Conservation (phyloP, 2,797 vertebrate species). For the Otolemur crassicaudatus region DNA sequence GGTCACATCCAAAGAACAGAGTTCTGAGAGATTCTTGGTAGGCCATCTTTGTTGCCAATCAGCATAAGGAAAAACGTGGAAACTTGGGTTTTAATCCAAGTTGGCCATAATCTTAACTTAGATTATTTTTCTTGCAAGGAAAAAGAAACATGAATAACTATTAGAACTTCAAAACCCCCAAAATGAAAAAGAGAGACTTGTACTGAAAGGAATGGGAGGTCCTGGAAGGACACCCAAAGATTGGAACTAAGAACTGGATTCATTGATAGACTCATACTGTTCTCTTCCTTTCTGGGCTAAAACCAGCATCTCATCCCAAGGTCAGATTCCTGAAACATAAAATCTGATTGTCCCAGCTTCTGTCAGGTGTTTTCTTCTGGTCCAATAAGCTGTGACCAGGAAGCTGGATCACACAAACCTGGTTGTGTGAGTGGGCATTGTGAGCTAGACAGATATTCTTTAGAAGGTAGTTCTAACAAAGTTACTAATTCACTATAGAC, state of each 20-base stretch:
- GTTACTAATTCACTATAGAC: neutral
- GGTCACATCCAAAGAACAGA: neutral
- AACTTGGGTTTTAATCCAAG: neutral
- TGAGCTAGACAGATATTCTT: neutral
- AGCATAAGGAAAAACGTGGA: neutral
- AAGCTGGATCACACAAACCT: neutral
- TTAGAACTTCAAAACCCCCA: neutral
- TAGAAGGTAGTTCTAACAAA: neutral
- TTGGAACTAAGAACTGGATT: neutral
- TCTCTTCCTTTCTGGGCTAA: neutral
- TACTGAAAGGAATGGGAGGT: neutral
- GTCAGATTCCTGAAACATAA: neutral
- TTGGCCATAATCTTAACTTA: neutral
- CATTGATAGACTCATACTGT: neutral
- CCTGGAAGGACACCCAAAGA: neutral
- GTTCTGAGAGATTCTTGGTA: neutral
- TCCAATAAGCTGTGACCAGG: neutral
- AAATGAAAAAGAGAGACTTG: neutral
- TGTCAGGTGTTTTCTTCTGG: neutral
- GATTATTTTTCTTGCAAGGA: neutral
- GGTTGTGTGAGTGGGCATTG: no score
- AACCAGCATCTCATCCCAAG: neutral
- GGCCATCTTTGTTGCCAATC: neutral
- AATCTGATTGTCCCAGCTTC: conserved; percentile 27
- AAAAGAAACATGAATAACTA: neutral